Base-by-base conservation (phyloP, 2,113 vertebrate species). In the Picathartes gymnocephalus region DNA sequence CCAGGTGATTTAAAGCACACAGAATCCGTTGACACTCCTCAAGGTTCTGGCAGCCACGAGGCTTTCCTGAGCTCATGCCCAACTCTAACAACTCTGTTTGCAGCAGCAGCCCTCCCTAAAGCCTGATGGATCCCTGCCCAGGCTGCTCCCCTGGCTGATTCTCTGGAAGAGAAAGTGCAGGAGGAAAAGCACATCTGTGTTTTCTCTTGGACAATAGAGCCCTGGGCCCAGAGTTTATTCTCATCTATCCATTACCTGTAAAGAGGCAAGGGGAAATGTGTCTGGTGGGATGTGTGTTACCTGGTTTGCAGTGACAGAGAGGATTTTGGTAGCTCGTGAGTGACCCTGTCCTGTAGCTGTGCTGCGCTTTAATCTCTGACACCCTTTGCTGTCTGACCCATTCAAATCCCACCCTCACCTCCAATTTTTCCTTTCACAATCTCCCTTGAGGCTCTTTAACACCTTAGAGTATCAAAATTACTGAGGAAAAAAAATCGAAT, bases 71-170 rank as follows among this genome's bases (percentile, higher is more conserved):
- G 70, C 69, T 84, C 45, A 13, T 51, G 69, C 45, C 66, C 66
- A 80, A 21, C 48, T 58, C 40, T 44, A 60, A 57, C 13, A 70
- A 10, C 81, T 65, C 51, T 30, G 23, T 40, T 50, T 64, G 76
- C 47, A 78, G 51, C 39, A 54, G 5, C 20, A 72, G 11, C 45
- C 18, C 21, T 81, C 21, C 54, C 69, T 31, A 10, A 53, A 61
- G 37, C 20, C 61, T 60, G 90, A 60, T 65, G 84, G 69, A 81
- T 47, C 53, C 48, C 31, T 72, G 93, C 66, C 45, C 78, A 92
- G 65, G 48, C 40, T 88, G 53, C 27, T 86, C 51, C 72, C 77
- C 35, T 4, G 11, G 72, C 47, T 72, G 20, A 33, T 17, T 60
- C 53, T 39, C n/a, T 79, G 47, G 12, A 74, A 64, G 44, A 37